Base-by-base conservation (phyloP, 2,113 vertebrate genomes). In the Solenodon paradoxus region DNA sequence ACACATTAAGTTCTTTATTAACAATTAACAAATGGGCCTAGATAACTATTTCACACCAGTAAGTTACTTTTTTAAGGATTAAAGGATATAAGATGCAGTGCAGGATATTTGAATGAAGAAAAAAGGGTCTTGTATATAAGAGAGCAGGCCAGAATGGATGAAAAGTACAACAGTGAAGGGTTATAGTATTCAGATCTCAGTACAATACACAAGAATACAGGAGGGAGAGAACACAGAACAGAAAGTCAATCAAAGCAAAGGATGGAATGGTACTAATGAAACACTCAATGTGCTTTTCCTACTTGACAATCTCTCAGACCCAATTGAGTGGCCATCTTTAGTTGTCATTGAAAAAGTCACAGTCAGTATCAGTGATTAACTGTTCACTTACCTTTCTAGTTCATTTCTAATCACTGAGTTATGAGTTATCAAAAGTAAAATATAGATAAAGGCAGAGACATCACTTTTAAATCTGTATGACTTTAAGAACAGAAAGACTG, bases 341-440 rank as follows among this genome's bases (percentile, higher is more conserved):
- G 82, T 87, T 74, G 55, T 57, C n/a, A 93, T 85, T 86, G 89
- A 93, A 47, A 96, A 96, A 96, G 95, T 83, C 89, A 85, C 77
- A 97, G 88, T 68, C 64, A 92, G 89, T 77, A 85, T 79, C 92
- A 64, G 17, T 47, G 78, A 94, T 88, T 94, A 88, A 57, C 72
- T 86, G 45, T 96, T 82, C 45, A 87, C 51, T 92, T 66, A 84
- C 81, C 88, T 91, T 92, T 91, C 93, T 55, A 78, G 49, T 92
- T 92, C 80, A 45, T 89, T 81, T 42, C 32, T 84, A 96, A 87
- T 59, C 87, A 90, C 90, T 38, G 71, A 71, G 79, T 66, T 94
- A 86, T 59, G 84, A 92, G 86, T 92, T 97, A 88, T 96, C 72
- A 85, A 92, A 97, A 86, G 63, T 74, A 89, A 92, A 95, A 89